Conservation (phyloP, 1,140 invertebrate species). For the Chionoecetes opilio region DNA sequence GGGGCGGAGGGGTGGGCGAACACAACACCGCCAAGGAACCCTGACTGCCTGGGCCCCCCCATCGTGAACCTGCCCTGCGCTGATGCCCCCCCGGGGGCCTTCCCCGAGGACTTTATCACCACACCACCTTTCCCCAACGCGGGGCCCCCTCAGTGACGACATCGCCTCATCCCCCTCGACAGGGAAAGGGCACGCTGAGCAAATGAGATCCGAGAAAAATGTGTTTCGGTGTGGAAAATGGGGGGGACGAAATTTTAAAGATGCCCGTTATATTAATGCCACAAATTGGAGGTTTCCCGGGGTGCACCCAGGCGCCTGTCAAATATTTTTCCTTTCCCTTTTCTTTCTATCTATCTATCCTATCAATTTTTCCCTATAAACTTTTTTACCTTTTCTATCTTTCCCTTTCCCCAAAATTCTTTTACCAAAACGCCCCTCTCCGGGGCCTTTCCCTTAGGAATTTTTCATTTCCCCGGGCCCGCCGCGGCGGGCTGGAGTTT, state of each 20-base stretch:
- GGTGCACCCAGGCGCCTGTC: no score
- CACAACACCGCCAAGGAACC: conserved; percentile 5
- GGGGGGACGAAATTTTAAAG: no score
- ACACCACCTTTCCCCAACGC: conserved; percentile 42
- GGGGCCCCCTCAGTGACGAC: conserved; percentile 32
- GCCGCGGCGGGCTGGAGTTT: conserved; percentile 2
- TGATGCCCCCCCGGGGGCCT: conserved; percentile 2
- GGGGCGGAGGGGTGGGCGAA: conserved; percentile 35
- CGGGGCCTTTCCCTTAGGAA: background rate
- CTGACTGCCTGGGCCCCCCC: background rate
- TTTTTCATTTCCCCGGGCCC: conserved; percentile 35
- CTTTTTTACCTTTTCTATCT: no score
- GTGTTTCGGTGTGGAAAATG: background rate
- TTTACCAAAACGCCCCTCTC: no score
- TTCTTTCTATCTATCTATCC: no score
- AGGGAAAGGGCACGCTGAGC: background rate
- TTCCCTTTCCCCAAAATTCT: no score
- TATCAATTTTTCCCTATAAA: no score
- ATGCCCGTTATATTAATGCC: no score
- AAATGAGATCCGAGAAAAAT: background rate
- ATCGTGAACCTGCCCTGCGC: background rate
- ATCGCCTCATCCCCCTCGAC: conserved; percentile 54
- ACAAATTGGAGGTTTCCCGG: no score
- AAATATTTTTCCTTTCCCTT: background rate
- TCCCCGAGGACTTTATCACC: background rate